Conservation (phyloP, 2,113 vertebrate genomes). For the Cathartes aura region DNA sequence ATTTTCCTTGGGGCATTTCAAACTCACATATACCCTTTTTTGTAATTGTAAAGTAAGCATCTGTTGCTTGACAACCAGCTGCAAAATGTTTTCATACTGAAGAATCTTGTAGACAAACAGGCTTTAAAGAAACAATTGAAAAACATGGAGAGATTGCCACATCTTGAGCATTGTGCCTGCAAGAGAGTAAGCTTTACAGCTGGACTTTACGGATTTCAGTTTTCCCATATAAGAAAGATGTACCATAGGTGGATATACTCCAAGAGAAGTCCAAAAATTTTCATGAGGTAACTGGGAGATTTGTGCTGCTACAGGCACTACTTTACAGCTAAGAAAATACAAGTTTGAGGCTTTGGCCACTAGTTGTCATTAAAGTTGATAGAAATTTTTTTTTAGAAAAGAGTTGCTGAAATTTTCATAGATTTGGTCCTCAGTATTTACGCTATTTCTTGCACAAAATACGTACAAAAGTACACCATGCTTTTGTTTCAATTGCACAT, state of each 20-base stretch:
- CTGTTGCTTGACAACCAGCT: constrained; percentile 43
- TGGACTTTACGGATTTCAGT: not conserved
- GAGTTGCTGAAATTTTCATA: not conserved
- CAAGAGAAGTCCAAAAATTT: not conserved
- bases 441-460: not conserved
- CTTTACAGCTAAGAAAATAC: not conserved
- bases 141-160: not conserved
- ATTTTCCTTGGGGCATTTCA: constrained; percentile 27
- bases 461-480: not conserved
- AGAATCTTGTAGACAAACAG: constrained; percentile 6
- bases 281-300: not conserved
- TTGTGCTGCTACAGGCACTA: not conserved
- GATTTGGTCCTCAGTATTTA: not conserved
- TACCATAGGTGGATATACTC: not conserved
- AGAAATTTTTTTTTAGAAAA: not conserved
- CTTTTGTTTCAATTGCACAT: not conserved
- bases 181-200: not conserved
- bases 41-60: constrained; percentile 3
- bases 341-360: not conserved
- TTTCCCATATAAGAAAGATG: not conserved
- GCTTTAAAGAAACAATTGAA: constrained; percentile 18
- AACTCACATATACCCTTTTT: not conserved
- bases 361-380: not conserved
- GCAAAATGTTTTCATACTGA: constrained; percentile 30
- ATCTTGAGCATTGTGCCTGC: not conserved